phyloP scores from a whole-genome alignment of 2,888 invertebrate genomes.

The Nomada flava region DNA sequence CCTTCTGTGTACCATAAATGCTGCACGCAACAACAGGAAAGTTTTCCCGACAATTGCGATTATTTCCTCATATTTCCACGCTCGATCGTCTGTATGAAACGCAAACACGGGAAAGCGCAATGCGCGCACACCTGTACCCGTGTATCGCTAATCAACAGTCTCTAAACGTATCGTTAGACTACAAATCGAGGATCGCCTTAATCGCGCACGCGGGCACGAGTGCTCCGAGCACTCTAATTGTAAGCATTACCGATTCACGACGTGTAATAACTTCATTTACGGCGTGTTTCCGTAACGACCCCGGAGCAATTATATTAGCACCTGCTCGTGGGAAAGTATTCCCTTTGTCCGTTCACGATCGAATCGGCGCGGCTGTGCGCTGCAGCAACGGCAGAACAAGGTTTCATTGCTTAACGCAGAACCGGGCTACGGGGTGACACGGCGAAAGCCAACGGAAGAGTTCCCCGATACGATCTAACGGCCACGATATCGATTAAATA shows the following conservation, averaged over 20 bases:
- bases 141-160: neutral
- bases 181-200: slow-evolving; percentile 6
- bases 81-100: no score
- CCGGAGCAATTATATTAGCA: slow-evolving; percentile 16
- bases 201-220: neutral
- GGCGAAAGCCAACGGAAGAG: slow-evolving; percentile 38
- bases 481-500: slow-evolving; percentile 56
- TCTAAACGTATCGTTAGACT: neutral
- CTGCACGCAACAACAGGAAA: neutral
- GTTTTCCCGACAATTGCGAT: no score
- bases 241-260: neutral
- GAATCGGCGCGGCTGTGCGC: slow-evolving; percentile 26
- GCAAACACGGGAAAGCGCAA: no score
- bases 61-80: no score
- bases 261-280: slow-evolving; percentile 45
- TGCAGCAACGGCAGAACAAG: slow-evolving; percentile 3
- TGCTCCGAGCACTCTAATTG: neutral
- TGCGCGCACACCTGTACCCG: neutral
- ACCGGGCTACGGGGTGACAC: slow-evolving; percentile 31
- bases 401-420: slow-evolving; percentile 10
- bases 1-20: neutral
- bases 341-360: slow-evolving; percentile 60
- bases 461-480: slow-evolving; percentile 41
- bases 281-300: slow-evolving; percentile 38
- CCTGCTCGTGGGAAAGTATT: slow-evolving; percentile 69